Evolutionary conservation across 2,888 invertebrate genomes (phyloP), one percentile per base, ranked within the genome.

Genomic region (Prosopocoilus inquinatus): DNA sequence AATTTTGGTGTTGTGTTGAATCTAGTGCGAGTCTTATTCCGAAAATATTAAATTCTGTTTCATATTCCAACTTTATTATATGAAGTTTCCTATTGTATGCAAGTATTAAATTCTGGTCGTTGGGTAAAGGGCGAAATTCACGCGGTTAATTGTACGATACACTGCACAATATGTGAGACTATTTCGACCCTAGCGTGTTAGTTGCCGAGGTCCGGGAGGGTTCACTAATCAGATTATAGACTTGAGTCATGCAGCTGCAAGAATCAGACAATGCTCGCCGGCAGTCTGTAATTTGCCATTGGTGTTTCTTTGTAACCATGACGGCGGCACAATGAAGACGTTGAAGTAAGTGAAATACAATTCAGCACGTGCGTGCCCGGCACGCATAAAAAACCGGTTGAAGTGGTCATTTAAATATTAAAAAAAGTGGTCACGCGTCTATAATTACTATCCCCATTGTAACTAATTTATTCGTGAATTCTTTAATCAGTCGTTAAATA

Each of bases 201-300:
- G 43, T 43, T 43, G 20, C 3, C 5, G 46, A 48, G 46, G 55
- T 53, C 55, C 53, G 58, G 58, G 50, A 45, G 54, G 58, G 56
- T 44, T 28, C 41, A 16, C 47, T 60, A 60, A 60, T 60, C 53
- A 38, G 58, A 60, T 60, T 60, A 60, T 33, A 52, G 55, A 47
- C 45, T 54, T 32, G 45, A 55, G 59, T 33, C 57, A 56, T 60
- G 58, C 60, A 60, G 60, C 60, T 60, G 60, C 47, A 55, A 43
- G 52, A 41, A 15, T 45, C 50, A 53, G 50, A 56, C 53, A 56
- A 53, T 49, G 58, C 52, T 20, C 45, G 45, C 20, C 20, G 20
- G 5, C 20, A 28, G 20, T 28, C 55, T 47, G 55, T 48, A 56
- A 55, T 56, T 49, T 41, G 12, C 41, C 41, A 41, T 13, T 49